phyloP scores from a whole-genome alignment of 2,113 vertebrate species.

The Daboia siamensis region DNA sequence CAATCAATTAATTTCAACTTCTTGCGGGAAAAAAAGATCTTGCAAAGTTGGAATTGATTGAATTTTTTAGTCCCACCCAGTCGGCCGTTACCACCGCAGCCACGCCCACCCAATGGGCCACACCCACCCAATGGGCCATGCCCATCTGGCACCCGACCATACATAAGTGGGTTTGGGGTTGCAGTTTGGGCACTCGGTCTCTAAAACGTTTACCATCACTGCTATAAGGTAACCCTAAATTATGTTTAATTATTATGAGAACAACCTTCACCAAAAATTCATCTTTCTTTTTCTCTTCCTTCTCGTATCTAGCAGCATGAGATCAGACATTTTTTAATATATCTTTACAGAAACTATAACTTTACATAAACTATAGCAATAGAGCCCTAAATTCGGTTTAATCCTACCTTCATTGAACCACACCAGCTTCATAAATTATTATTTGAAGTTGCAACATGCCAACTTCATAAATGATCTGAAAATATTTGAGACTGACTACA shows the following conservation, averaged over 20 bases:
- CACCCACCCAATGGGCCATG: too few relatives aligned
- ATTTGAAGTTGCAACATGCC: not conserved
- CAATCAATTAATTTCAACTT: too few relatives aligned
- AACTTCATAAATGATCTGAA: not conserved
- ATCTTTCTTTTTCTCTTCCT: not conserved
- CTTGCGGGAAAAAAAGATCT: too few relatives aligned
- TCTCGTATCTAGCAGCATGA: not conserved
- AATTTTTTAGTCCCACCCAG: too few relatives aligned
- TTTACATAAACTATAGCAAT: not conserved
- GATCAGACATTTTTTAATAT: not conserved
- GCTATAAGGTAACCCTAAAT: not conserved
- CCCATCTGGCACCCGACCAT: too few relatives aligned
- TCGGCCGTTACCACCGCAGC: too few relatives aligned
- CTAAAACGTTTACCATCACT: too few relatives aligned
- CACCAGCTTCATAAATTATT: not conserved
- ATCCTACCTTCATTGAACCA: not conserved
- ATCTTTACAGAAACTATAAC: not conserved
- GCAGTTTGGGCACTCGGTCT: too few relatives aligned
- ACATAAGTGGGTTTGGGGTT: too few relatives aligned
- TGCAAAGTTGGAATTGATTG: too few relatives aligned
- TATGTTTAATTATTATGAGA: not conserved
- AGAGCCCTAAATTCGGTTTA: not conserved
- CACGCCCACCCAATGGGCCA: too few relatives aligned
- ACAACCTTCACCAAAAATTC: not conserved
- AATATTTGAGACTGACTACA: not conserved